Evolutionary conservation across 2,113 vertebrate genomes (phyloP), one percentile per base, ranked within the genome.

Genomic region (Alces alces): DNA sequence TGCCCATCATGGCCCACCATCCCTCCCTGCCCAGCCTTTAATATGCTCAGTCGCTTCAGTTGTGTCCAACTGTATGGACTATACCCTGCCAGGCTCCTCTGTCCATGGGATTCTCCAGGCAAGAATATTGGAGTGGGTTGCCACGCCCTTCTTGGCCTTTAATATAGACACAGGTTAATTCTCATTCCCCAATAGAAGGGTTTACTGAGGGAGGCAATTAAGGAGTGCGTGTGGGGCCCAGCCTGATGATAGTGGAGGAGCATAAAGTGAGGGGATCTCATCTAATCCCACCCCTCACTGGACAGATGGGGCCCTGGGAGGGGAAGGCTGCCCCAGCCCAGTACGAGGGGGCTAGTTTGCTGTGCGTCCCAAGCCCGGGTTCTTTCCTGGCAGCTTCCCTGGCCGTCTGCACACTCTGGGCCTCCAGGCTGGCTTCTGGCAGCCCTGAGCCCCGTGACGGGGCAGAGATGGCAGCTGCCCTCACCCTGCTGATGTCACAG

Each of bases 131-230:
- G 10, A 58, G 10, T 27, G 57, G 57, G 10, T 58, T 58, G 25
- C 57, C 57, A 58, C 10, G 4, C 25, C 57, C 57, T 27, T 70
- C n/a, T 70, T 5, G 23, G n/a, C 66, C 97, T 96, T 88, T 76
- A 66, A 86, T 96, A 76, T 84, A 86, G 78, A 83, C 83, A 12
- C 45, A 86, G 50, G 78, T 39, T 83, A 30, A 89, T 93, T 89
- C 57, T 85, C 86, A 93, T 96, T 84, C n/a, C 45, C 88, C 91
- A 96, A 17, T 85, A 95, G 64, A 80, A 45, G 60, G 82, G 61
- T 70, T 96, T 93, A 95, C 94, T 93, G 91, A 96, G 84, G 86
- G 64, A 76, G 66, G 85, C 60, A 23, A 7, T 19, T 55, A 50
- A 82, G 84, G 66, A 11, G 3, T 6, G 47, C 43, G 86, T 92